phyloP scores from a whole-genome alignment of 1,140 invertebrate species.

The Varroa destructor region DNA sequence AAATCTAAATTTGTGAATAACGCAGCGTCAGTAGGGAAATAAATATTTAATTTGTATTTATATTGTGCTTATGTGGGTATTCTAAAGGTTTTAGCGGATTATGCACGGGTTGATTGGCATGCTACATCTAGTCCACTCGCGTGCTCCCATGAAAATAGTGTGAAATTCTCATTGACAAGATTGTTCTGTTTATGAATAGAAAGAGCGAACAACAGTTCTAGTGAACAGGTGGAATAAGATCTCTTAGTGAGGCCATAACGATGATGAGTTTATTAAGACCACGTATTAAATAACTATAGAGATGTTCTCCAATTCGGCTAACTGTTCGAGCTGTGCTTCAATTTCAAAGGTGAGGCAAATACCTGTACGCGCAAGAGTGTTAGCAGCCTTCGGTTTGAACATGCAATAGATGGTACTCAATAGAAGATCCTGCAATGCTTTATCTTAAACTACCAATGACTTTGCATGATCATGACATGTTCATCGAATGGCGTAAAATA shows the following conservation, averaged over 20 bases:
- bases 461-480: background rate
- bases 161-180: background rate
- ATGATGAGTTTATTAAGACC: background rate
- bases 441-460: background rate
- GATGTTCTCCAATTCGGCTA: background rate
- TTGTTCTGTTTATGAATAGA: background rate
- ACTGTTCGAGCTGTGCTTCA: constrained; percentile 6
- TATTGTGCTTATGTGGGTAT: no score
- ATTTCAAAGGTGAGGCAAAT: background rate
- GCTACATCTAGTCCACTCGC: no score
- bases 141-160: background rate
- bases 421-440: background rate
- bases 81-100: no score
- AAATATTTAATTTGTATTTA: no score
- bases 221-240: background rate
- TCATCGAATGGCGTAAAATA: background rate
- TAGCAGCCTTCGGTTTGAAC: background rate
- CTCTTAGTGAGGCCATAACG: background rate
- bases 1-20: no score
- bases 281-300: background rate
- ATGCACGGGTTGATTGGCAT: no score
- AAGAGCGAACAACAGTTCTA: background rate
- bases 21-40: no score
- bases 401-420: background rate
- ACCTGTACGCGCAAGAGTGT: background rate